Evolutionary conservation across 2,797 vertebrate genomes (phyloP), one percentile per base, ranked within the genome.

Genomic region (Lateolabrax maculatus): DNA sequence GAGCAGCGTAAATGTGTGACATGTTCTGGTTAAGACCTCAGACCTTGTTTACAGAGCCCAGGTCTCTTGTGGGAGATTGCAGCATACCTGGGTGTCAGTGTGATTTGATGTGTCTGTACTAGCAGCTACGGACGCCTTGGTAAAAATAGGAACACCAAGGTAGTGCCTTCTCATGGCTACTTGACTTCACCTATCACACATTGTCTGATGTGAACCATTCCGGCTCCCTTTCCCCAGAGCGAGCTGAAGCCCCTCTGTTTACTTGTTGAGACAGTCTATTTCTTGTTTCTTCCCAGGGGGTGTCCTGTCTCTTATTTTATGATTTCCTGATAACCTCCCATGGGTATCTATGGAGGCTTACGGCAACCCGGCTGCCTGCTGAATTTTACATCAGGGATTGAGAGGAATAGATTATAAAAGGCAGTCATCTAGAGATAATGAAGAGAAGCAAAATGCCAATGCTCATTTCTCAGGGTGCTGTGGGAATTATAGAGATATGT

Each of bases 401-500:
- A 83, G 87, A 89, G 86, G 91, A 88, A 86, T 86, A 83, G 91
- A 93, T 94, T 92, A 92, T 86, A 89, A 93, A 91, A 94, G 76
- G 91, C 91, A 94, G 93, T 92, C 94, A 94, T 94, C 91, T 92
- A 90, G 87, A 93, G 90, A 93, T 94, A 95, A 94, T 93, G 92
- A 95, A 94, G 91, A 92, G 92, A 89, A 92, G 82, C 88, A 90
- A 93, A 93, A 93, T 93, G 91, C 88, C 90, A 92, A 80, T 80
- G 87, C 80, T 84, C 83, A 83, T 85, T 83, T 86, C 90, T 92
- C 84, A 71, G 62, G 87, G 87, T 71, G 87, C 84, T 75, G 66
- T 55, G 91, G 93, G 90, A 93, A 89, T 91, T 89, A 86, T 43
- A 75, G 36, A 21, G 77, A 64, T 81, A 84, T 87, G 87, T 84